A percentile compares a stretch with the other conserved stretches of the same genome.
Conservation (phyloP, 2,888 invertebrate genomes). For the Thecophora atra region DNA sequence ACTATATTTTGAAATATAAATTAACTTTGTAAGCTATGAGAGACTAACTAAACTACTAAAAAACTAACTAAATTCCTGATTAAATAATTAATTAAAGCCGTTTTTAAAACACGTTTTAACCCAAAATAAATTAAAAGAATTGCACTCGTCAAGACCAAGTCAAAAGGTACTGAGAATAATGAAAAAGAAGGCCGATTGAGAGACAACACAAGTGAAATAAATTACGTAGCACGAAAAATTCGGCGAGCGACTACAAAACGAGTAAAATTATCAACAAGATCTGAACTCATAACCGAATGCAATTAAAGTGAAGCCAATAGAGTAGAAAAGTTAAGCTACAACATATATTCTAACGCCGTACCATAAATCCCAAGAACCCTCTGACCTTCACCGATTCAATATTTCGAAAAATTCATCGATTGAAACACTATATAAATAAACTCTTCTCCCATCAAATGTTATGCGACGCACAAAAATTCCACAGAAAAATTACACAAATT, state of each 20-base stretch:
- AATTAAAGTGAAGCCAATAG: neutral
- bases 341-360: neutral
- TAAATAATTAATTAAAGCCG: constrained; percentile 6
- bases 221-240: neutral
- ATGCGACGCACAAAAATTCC: constrained; percentile 61
- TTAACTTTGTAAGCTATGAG: constrained; percentile 2
- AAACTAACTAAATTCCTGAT: constrained; percentile 20
- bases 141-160: constrained; percentile 2
- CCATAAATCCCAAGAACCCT: neutral
- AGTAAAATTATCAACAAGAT: neutral
- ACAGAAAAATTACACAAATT: neutral
- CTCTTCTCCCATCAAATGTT: constrained; percentile 57
- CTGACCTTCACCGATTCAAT: neutral
- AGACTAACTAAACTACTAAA: constrained; percentile 19
- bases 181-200: neutral
- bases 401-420: neutral
- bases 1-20: constrained; percentile 12
- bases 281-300: neutral
- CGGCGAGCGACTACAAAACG: neutral
- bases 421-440: too few species aligned
- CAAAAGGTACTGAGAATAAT: neutral
- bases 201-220: constrained; percentile 41
- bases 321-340: constrained; percentile 17
- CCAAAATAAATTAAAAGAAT: neutral
- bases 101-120: neutral